phyloP scores from a whole-genome alignment of 2,888 invertebrate genomes.

The Priapulus caudatus region DNA sequence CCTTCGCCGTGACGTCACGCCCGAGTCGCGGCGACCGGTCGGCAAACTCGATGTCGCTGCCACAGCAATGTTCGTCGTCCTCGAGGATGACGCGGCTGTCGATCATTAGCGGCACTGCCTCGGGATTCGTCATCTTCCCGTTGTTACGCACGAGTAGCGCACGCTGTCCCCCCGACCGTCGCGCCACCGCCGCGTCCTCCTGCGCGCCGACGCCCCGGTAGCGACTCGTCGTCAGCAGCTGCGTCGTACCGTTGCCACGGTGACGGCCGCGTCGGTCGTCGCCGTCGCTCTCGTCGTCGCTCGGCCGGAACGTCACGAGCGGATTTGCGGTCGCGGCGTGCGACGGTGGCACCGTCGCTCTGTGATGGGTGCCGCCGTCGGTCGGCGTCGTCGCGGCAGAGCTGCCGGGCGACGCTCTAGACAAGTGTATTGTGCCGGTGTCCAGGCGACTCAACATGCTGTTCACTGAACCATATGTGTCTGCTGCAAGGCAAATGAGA shows the following conservation, averaged over 20 bases:
- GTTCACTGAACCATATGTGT: conserved; percentile 3
- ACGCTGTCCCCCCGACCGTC: no score
- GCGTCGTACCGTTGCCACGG: neutral
- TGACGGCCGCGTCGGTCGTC: no score
- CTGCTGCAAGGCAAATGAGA: neutral
- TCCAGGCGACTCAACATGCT: neutral
- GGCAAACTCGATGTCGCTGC: no score
- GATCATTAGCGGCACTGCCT: conserved; percentile 1
- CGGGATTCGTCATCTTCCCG: neutral
- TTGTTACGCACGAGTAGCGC: neutral
- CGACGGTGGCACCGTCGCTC: no score
- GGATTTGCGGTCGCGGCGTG: neutral
- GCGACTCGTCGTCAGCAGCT: neutral
- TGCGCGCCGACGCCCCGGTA: neutral
- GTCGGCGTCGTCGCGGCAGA: no score
- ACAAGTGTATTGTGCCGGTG: conserved; percentile 1
- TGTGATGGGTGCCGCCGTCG: no score
- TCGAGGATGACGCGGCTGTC: neutral
- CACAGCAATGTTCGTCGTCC: no score
- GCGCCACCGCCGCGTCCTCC: no score
- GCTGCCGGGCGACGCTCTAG: neutral
- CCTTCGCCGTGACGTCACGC: no score
- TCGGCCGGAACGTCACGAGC: neutral
- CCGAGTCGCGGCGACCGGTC: no score
- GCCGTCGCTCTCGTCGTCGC: conserved; percentile 3